A percentile compares a stretch with the other conserved stretches of the same genome.
These are phyloP conservation scores for Slavum lentiscoides DNA, from an alignment of 2,888 invertebrate species.

Conservation along the genomic window DNA sequence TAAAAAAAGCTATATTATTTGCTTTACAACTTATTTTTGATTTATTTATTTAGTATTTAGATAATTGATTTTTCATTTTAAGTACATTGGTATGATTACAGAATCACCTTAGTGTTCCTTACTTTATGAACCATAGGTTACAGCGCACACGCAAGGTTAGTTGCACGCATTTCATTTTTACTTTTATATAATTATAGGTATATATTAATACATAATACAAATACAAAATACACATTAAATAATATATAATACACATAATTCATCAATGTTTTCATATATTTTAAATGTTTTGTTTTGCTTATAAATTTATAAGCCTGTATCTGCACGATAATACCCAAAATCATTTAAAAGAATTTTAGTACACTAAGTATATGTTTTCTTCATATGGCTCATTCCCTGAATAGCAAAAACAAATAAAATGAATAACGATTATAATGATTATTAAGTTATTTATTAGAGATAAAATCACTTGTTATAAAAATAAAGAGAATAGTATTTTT, in stretches of 20 bases:
- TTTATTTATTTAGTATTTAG: slow-evolving; percentile 16
- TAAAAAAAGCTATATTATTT: background rate
- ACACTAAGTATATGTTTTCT: too few relatives aligned
- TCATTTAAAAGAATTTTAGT: background rate
- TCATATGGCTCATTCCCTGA: too few relatives aligned
- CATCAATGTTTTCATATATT: background rate
- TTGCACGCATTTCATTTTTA: slow-evolving; percentile 44
- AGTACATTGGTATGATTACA: slow-evolving; percentile 48
- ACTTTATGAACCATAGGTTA: slow-evolving; percentile 47
- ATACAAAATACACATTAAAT: background rate
- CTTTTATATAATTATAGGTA: background rate
- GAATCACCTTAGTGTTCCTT: slow-evolving; percentile 51
- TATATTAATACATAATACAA: background rate
- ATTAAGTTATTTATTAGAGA: too few relatives aligned
- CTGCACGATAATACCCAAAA: slow-evolving; percentile 27
- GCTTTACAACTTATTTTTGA: slow-evolving; percentile 12
- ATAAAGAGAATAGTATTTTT: too few relatives aligned
- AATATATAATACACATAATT: too few relatives aligned
- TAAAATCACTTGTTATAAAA: too few relatives aligned
- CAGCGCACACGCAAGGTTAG: slow-evolving; percentile 48
- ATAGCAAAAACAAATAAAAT: too few relatives aligned
- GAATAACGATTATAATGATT: too few relatives aligned
- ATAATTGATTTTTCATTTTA: slow-evolving; percentile 39
- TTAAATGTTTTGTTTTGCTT: slow-evolving; percentile 9
- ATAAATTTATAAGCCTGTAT: slow-evolving; percentile 29